Conservation (phyloP, 2,797 vertebrate genomes). For the Lophius americanus region DNA sequence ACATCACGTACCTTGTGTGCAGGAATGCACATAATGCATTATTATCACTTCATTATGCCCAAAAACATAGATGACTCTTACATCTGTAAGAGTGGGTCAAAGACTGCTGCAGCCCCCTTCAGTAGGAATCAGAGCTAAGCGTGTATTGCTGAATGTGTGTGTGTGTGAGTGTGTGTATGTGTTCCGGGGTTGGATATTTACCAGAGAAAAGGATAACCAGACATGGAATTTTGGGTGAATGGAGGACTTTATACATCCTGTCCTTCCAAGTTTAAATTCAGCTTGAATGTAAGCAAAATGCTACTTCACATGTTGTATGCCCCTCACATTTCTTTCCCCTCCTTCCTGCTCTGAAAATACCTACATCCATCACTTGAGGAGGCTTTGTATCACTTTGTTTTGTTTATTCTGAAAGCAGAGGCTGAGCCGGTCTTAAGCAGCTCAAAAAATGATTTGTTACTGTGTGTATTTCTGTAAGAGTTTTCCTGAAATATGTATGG, state of each 20-base stretch:
- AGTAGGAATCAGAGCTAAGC: slow-evolving; percentile 26
- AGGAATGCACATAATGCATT: no score
- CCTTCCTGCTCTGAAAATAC: slow-evolving; percentile 36
- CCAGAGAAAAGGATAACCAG: slow-evolving; percentile 41
- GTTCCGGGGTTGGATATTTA: slow-evolving; percentile 24
- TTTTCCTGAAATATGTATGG: slow-evolving; percentile 53
- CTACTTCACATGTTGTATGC: slow-evolving; percentile 18
- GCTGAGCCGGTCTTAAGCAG: slow-evolving; percentile 24
- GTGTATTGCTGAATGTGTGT: slow-evolving; percentile 13
- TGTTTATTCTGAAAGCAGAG: slow-evolving; percentile 60
- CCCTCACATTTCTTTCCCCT: slow-evolving; percentile 15
- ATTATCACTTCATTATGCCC: background rate
- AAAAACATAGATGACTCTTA: slow-evolving; percentile 65
- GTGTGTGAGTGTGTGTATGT: background rate
- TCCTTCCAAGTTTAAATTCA: slow-evolving; percentile 54
- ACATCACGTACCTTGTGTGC: no score
- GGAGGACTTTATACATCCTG: slow-evolving; percentile 63
- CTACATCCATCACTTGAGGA: slow-evolving; percentile 51
- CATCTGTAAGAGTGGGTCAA: slow-evolving; percentile 68
- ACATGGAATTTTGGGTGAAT: slow-evolving; percentile 34
- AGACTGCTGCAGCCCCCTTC: slow-evolving; percentile 36
- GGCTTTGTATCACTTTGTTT: slow-evolving; percentile 51
- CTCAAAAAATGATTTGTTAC: slow-evolving; percentile 47
- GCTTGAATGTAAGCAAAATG: slow-evolving; percentile 63
- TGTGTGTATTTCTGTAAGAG: slow-evolving; percentile 59